Percentiles rank a stretch among this genome's conserved stretches.
These are phyloP conservation scores for Podarcis raffonei DNA, from an alignment of 2,113 vertebrate species.

Conservation along the genomic window DNA sequence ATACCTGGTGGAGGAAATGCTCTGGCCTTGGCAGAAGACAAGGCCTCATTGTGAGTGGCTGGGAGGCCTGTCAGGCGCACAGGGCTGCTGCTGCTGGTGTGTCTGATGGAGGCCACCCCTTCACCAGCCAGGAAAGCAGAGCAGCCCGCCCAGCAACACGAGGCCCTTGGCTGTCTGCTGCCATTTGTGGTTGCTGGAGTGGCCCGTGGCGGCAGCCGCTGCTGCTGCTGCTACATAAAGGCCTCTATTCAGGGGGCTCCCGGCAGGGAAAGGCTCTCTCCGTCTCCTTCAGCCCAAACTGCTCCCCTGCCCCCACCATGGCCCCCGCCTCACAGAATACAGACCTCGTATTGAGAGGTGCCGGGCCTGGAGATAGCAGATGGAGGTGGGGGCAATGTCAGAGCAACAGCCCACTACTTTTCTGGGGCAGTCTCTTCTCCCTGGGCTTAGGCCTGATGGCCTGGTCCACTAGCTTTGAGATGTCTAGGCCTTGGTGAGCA, in stretches of 20 bases:
- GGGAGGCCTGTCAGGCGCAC: neutral
- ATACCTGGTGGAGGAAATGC: neutral
- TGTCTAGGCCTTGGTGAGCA: too few species aligned
- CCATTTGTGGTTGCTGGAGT: conserved; percentile 54
- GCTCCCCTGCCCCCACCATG: neutral
- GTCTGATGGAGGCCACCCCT: neutral
- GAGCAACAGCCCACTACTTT: neutral
- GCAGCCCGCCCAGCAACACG: neutral
- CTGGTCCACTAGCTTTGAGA: neutral
- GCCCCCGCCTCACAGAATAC: neutral
- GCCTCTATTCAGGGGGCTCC: conserved; percentile 61
- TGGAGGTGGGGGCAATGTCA: neutral
- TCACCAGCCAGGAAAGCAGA: conserved; percentile 25
- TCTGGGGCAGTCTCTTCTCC: neutral
- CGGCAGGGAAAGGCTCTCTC: conserved; percentile 47
- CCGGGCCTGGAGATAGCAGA: neutral
- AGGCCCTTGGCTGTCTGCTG: conserved; percentile 45
- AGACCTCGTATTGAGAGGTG: conserved; percentile 31
- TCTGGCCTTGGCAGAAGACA: conserved; percentile 15
- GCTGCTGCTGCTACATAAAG: conserved; percentile 64
- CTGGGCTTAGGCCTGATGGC: neutral
- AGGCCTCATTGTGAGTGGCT: conserved; percentile 7
- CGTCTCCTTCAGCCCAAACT: conserved; percentile 52
- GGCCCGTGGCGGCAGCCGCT: conserved; percentile 46
- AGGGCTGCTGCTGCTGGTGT: neutral